phyloP scores from a whole-genome alignment of 2,888 invertebrate genomes.

The Rutpela maculata region DNA sequence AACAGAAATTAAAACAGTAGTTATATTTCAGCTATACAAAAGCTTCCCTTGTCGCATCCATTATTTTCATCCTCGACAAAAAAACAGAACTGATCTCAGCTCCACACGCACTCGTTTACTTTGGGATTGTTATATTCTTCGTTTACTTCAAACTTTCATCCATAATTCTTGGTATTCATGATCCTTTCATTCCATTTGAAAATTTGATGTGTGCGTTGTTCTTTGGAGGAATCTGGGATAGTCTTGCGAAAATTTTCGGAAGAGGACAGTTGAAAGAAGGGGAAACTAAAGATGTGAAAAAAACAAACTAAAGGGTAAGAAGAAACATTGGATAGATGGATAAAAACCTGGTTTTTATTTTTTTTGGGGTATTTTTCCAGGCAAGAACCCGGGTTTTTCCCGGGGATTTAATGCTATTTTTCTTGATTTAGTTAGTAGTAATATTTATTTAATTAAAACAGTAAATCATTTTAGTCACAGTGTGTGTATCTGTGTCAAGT shows the following conservation, averaged over 20 bases:
- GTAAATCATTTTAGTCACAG: too few relatives aligned
- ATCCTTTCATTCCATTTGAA: slow-evolving; percentile 99
- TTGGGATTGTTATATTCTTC: slow-evolving; percentile 97
- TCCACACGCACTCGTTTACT: slow-evolving; percentile 97
- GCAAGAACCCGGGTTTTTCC: too few relatives aligned
- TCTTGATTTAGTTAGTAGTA: too few relatives aligned
- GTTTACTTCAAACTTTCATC: slow-evolving; percentile 98
- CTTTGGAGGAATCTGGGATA: slow-evolving; percentile 99
- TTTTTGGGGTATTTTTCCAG: too few relatives aligned
- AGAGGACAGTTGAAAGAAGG: slow-evolving; percentile 86
- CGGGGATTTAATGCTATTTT: too few relatives aligned
- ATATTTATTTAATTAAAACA: too few relatives aligned
- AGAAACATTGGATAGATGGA: neutral
- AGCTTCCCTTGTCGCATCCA: slow-evolving; percentile 95
- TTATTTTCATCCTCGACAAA: slow-evolving; percentile 97
- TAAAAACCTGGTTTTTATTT: too few relatives aligned
- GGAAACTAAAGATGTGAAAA: slow-evolving; percentile 88
- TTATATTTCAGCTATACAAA: slow-evolving; percentile 90
- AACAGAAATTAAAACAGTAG: neutral
- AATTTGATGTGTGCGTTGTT: slow-evolving; percentile 97
- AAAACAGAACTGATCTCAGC: slow-evolving; percentile 97
- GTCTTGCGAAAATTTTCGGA: slow-evolving; percentile 91
- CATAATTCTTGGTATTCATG: slow-evolving; percentile 96
- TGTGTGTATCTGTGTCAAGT: too few relatives aligned
- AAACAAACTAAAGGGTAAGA: slow-evolving; percentile 80